Evolutionary conservation across 37 sponge, comb jelly and placozoan genomes (phyloP).

Genomic region (Cliona cf. orientalis): DNA sequence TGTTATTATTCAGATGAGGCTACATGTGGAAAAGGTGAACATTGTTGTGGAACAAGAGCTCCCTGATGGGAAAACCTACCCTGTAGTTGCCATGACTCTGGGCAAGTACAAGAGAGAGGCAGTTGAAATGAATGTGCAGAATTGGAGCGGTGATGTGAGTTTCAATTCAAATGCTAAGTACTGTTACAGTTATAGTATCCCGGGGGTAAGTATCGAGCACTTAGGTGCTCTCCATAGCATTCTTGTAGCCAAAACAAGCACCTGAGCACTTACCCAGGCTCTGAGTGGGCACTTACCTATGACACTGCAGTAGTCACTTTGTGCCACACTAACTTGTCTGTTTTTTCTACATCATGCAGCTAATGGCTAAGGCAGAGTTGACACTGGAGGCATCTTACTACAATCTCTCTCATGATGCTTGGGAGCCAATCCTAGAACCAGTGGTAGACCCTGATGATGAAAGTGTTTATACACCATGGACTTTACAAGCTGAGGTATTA

Average conservation of each 20-base stretch:
- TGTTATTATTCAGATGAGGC: conserved; percentile 11
- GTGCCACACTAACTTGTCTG: not conserved
- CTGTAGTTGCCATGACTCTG: conserved; percentile 39
- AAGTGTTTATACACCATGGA: conserved; percentile 28
- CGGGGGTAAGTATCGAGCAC: not conserved
- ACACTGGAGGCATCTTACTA: conserved; percentile 55
- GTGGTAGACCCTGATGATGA: conserved; percentile 31
- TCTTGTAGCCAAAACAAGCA: too few relatives aligned
- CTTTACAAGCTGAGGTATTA: conserved; percentile 26
- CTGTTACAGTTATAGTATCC: not conserved
- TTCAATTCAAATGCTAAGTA: not conserved
- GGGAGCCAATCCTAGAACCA: conserved; percentile 82
- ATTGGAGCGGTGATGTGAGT: conserved; percentile 17
- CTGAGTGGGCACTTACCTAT: not conserved
- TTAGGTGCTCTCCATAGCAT: not conserved
- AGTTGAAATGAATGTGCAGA: not conserved
- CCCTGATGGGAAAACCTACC: conserved; percentile 5
- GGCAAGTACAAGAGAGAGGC: conserved; percentile 37
- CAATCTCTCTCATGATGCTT: conserved; percentile 36
- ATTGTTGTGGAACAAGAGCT: conserved; percentile 40
- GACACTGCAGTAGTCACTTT: not conserved
- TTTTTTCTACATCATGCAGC: conserved; percentile 3
- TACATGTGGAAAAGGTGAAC: conserved; percentile 4
- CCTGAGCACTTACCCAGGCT: not conserved
- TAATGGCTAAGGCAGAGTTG: conserved; percentile 22